These are phyloP conservation scores for Embidobia sp. DNA, from an alignment of 2,888 invertebrate species.

Conservation along the genomic window DNA sequence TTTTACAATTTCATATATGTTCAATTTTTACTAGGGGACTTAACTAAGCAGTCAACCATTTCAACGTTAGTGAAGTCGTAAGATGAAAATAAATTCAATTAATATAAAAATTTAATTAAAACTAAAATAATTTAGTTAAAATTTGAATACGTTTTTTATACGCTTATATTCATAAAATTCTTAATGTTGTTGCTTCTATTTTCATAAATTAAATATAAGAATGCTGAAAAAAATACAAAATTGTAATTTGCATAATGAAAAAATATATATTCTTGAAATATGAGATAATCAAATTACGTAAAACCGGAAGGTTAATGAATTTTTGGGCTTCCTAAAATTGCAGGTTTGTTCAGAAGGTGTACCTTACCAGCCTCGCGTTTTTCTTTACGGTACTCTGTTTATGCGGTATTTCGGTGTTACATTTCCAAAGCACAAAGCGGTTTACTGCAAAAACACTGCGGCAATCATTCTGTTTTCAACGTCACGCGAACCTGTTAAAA, in stretches of 20 bases:
- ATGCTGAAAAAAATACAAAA: no score
- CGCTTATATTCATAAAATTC: no score
- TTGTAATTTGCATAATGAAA: not conserved
- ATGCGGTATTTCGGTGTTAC: constrained; percentile 47
- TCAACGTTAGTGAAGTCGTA: no score
- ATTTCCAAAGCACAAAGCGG: constrained; percentile 66
- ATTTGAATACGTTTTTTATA: no score
- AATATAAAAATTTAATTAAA: no score
- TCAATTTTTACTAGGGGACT: no score
- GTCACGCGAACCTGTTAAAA: constrained; percentile 75
- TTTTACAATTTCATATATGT: no score
- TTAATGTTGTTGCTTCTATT: no score
- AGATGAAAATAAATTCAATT: no score
- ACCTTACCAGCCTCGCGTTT: constrained; percentile 24
- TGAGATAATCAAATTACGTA: constrained; percentile 31
- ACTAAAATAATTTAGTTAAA: no score
- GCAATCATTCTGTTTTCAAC: constrained; percentile 64
- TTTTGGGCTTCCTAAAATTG: constrained; percentile 31
- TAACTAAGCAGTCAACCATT: no score
- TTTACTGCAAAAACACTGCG: constrained; percentile 71
- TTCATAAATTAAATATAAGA: no score
- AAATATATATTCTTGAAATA: not conserved
- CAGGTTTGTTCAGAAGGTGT: constrained; percentile 26
- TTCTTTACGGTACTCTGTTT: constrained; percentile 29
- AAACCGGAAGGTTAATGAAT: constrained; percentile 49